Percentiles rank a stretch among this genome's conserved stretches.
Conservation (phyloP, 2,113 vertebrate genomes). For the Xiphorhynchus elegans region DNA sequence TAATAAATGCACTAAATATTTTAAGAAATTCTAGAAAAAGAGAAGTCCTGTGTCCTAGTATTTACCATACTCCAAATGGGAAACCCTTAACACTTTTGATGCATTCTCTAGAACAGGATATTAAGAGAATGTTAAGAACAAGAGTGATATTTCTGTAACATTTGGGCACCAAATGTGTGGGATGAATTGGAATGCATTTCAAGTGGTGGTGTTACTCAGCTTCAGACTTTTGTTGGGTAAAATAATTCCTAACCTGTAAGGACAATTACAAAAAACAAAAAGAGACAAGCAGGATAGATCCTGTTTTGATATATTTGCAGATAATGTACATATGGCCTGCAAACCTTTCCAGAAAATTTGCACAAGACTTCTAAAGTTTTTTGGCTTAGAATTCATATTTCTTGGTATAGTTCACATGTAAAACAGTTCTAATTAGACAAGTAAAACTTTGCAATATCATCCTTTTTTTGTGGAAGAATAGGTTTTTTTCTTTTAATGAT, state of each 20-base stretch:
- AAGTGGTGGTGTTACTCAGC: not conserved
- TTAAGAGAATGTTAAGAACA: not conserved
- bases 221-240: not conserved
- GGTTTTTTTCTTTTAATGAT: not conserved
- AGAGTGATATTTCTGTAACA: not conserved
- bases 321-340: not conserved
- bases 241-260: not conserved
- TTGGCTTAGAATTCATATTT: not conserved
- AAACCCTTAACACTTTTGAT: not conserved
- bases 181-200: not conserved
- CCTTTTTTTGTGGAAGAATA: not conserved
- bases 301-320: conserved; percentile 5
- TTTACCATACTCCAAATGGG: not conserved
- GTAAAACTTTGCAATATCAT: not conserved
- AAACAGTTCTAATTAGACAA: not conserved
- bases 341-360: not conserved
- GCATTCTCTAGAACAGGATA: not conserved
- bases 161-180: not conserved
- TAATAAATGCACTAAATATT: not conserved
- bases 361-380: not conserved
- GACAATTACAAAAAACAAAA: not conserved
- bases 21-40: not conserved
- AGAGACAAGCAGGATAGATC: not conserved
- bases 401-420: not conserved
- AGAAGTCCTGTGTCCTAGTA: not conserved